Percentiles rank a stretch among this genome's conserved stretches.
phyloP scores from a whole-genome alignment of 2,113 vertebrate genomes.

The Oryzias woworae region DNA sequence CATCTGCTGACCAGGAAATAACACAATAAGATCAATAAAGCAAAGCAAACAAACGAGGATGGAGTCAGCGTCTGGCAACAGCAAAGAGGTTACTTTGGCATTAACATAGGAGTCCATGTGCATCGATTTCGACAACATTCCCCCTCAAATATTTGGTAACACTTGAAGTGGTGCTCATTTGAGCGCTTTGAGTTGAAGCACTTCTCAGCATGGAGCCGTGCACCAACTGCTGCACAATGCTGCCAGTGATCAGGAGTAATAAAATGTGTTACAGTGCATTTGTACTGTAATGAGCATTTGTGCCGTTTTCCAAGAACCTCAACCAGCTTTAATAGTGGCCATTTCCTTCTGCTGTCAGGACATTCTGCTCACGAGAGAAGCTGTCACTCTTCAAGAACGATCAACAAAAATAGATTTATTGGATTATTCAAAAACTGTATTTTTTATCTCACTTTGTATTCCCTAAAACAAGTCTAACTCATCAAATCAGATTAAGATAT shows the following conservation, averaged over 20 bases:
- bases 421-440: too few relatives aligned
- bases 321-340: background rate
- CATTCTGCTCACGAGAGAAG: background rate
- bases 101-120: constrained; percentile 30
- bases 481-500: too few relatives aligned
- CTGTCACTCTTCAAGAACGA: background rate
- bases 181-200: constrained; percentile 6
- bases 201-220: background rate
- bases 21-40: constrained; percentile 48
- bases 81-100: constrained; percentile 33
- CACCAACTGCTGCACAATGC: background rate
- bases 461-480: too few relatives aligned
- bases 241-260: constrained; percentile 4
- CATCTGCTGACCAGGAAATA: constrained; percentile 66
- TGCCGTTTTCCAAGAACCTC: background rate
- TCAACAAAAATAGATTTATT: too few relatives aligned
- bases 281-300: background rate
- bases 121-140: constrained; percentile 20
- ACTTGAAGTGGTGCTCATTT: constrained; percentile 26
- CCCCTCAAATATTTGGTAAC: constrained; percentile 19
- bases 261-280: background rate
- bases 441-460: too few relatives aligned
- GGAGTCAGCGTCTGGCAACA: constrained; percentile 22
- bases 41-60: constrained; percentile 29
- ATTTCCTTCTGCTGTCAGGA: background rate